Percentiles rank a stretch among this genome's conserved stretches.
phyloP scores from a whole-genome alignment of 2,113 vertebrate genomes.

The Chloropsis cyanopogon region DNA sequence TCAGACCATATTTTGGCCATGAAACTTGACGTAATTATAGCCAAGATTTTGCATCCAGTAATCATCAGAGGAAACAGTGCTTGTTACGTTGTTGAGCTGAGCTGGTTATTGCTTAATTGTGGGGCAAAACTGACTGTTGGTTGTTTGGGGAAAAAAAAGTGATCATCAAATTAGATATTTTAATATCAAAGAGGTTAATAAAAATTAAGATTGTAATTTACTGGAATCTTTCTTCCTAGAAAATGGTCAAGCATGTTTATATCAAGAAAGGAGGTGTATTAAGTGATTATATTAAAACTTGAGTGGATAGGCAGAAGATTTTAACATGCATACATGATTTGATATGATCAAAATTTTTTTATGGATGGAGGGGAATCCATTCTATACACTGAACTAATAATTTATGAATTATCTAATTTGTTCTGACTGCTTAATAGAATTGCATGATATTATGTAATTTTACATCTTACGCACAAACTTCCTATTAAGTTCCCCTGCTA shows the following conservation, averaged over 20 bases:
- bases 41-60: background rate
- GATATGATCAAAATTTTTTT: background rate
- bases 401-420: background rate
- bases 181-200: background rate
- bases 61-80: background rate
- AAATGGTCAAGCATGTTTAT: background rate
- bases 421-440: background rate
- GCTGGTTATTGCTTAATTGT: background rate
- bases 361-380: background rate
- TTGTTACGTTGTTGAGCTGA: background rate
- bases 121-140: background rate
- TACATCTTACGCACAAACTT: background rate
- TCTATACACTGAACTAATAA: background rate
- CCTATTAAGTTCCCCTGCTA: background rate
- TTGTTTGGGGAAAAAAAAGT: background rate
- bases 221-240: background rate
- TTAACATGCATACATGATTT: background rate
- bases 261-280: background rate
- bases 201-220: background rate
- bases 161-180: background rate
- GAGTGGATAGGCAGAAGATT: background rate
- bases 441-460: background rate
- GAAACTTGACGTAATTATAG: background rate
- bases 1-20: background rate
- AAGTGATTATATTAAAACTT: background rate